Conservation (phyloP, 2,797 vertebrate species). For the Chelonia mydas region DNA sequence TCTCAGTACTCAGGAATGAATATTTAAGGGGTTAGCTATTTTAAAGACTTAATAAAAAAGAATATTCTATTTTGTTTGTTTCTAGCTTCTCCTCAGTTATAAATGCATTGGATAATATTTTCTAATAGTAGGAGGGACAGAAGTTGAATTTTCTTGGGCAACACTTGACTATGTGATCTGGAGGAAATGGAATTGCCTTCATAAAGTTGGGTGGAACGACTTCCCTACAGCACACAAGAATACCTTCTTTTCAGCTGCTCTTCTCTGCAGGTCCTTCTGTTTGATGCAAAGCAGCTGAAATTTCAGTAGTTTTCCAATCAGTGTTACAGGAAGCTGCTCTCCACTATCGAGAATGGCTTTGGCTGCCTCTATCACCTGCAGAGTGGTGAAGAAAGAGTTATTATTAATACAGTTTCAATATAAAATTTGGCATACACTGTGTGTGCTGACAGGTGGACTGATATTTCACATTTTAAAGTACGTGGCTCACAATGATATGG, state of each 20-base stretch:
- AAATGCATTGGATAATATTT: not conserved
- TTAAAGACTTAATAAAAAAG: not conserved
- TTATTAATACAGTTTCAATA: not conserved
- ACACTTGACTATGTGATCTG: not conserved
- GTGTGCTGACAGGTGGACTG: constrained; percentile 13
- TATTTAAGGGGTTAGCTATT: not conserved
- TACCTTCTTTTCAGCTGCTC: constrained; percentile 82
- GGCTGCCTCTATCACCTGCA: constrained; percentile 86
- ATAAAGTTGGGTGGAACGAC: not conserved
- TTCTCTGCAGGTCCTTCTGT: constrained; percentile 82
- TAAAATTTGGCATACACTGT: not conserved
- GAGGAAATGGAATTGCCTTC: not conserved
- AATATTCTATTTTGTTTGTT: not conserved
- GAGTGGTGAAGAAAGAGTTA: not conserved
- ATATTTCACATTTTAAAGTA: not conserved
- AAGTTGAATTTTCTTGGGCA: not conserved
- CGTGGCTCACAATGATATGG: not conserved
- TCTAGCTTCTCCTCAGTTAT: not conserved
- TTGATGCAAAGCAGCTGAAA: constrained; percentile 90
- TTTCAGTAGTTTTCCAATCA: constrained; percentile 92
- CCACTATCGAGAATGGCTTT: constrained; percentile 85
- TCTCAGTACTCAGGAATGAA: not conserved
- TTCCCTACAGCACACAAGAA: not conserved
- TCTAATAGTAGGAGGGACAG: not conserved
- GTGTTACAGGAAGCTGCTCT: constrained; percentile 85